Evolutionary conservation across 2,888 invertebrate genomes (phyloP), one percentile per base, ranked within the genome.

Genomic region (Brachyptera putata): DNA sequence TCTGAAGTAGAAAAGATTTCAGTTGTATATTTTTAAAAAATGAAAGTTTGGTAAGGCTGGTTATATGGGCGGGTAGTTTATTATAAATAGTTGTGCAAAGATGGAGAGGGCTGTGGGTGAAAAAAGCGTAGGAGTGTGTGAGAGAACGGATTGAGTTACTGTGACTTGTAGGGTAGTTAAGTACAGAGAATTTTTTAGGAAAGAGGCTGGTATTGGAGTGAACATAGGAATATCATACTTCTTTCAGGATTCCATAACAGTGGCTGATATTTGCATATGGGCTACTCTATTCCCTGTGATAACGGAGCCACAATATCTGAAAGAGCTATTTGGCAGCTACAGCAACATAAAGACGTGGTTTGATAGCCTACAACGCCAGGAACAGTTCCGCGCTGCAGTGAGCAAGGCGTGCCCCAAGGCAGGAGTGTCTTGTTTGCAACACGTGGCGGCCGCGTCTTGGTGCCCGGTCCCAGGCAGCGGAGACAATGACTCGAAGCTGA

Each of bases 201-300:
- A n/a, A n/a, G n/a, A n/a, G n/a, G n/a, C n/a, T n/a, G n/a, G n/a
- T n/a, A n/a, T n/a, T n/a, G n/a, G n/a, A n/a, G n/a, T n/a, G n/a
- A n/a, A n/a, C n/a, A n/a, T n/a, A n/a, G n/a, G n/a, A n/a, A 30
- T 7, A 11, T 30, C 30, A 5, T 30, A 11, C 4, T 13, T 22
- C 18, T 56, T 79, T 57, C 72, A 86, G 85, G 78, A 80, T 61
- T 79, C 80, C 64, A 60, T 87, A 24, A 81, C 84, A 18, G 77
- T 84, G 2, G 87, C 84, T 0, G 91, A 92, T 74, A 76, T 88
- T 57, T 79, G 84, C 2, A 76, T 91, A 63, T 91, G 89, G 87
- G 81, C 84, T 41, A 82, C 85, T 1, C 67, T 91, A 3, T 89
- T 86, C 69, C 87, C 87, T 0, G 67, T 87, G 1, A 73, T 78